Percentiles rank a stretch among this genome's conserved stretches.
phyloP scores from a whole-genome alignment of 2,888 invertebrate genomes.

The Brenthis ino region DNA sequence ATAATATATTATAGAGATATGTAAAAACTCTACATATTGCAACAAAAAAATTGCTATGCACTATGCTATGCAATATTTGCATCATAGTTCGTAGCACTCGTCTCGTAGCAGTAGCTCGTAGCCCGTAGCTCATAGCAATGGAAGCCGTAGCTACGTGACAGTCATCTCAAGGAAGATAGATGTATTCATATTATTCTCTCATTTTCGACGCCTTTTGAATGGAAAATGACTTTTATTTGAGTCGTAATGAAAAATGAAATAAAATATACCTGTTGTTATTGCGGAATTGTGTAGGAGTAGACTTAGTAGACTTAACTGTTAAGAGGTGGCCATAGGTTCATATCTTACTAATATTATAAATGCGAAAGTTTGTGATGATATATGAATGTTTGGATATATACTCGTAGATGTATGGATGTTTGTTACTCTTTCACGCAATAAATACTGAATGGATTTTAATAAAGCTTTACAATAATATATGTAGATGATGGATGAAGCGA shows the following conservation, averaged over 20 bases:
- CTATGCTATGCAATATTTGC: too few relatives aligned
- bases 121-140: slow-evolving; percentile 25
- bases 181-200: slow-evolving; percentile 28
- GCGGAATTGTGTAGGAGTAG: neutral
- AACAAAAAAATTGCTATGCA: too few relatives aligned
- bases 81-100: neutral
- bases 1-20: too few relatives aligned
- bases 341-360: neutral
- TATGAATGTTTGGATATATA: too few relatives aligned
- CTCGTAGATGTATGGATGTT: too few relatives aligned
- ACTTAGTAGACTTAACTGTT: neutral
- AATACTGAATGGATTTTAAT: too few relatives aligned
- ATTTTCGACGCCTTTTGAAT: slow-evolving; percentile 28
- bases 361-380: too few relatives aligned
- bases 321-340: neutral
- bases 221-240: slow-evolving; percentile 24
- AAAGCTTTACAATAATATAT: too few relatives aligned
- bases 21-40: too few relatives aligned
- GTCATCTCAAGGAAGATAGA: slow-evolving; percentile 24
- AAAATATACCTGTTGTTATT: slow-evolving; percentile 10
- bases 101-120: slow-evolving; percentile 22
- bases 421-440: too few relatives aligned
- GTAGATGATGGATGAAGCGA: too few relatives aligned
- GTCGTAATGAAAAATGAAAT: slow-evolving; percentile 11
- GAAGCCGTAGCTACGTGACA: slow-evolving; percentile 23